Evolutionary conservation across 2,797 vertebrate species (phyloP).

Genomic region (Gambusia yucatana): DNA sequence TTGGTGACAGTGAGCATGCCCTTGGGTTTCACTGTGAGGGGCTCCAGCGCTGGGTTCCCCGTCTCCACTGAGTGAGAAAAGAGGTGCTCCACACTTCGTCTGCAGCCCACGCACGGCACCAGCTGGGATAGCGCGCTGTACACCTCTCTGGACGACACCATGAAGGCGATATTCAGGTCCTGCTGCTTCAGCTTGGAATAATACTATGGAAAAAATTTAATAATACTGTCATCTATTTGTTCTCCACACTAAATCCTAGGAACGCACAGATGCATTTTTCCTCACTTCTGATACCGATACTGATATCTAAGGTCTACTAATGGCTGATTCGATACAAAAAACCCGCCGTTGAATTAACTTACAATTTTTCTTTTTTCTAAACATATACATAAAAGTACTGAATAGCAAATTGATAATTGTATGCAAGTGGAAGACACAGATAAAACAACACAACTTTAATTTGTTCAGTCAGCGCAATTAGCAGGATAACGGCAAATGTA

Average conservation of each 20-base stretch:
- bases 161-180: conserved; percentile 91
- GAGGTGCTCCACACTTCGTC: conserved; percentile 94
- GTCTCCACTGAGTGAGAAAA: conserved; percentile 95
- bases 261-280: too few species aligned
- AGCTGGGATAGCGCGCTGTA: conserved; percentile 90
- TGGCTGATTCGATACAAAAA: too few species aligned
- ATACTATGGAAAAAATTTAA: conserved; percentile 75
- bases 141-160: conserved; percentile 93
- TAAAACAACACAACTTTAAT: too few species aligned
- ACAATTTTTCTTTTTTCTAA: too few species aligned
- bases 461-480: too few species aligned
- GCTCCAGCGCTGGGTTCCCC: conserved; percentile 92
- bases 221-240: not conserved
- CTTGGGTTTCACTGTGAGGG: conserved; percentile 90
- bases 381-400: too few species aligned
- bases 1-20: conserved; percentile 92
- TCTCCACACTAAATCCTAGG: not conserved
- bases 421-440: too few species aligned
- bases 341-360: too few species aligned
- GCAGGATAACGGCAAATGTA: too few species aligned
- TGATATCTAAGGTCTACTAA: too few species aligned
- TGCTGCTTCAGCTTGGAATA: conserved; percentile 92
- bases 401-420: too few species aligned
- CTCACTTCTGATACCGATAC: too few species aligned
- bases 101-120: conserved; percentile 95